Conservation (phyloP, 2,888 invertebrate genomes). For the Syrphus vitripennis region DNA sequence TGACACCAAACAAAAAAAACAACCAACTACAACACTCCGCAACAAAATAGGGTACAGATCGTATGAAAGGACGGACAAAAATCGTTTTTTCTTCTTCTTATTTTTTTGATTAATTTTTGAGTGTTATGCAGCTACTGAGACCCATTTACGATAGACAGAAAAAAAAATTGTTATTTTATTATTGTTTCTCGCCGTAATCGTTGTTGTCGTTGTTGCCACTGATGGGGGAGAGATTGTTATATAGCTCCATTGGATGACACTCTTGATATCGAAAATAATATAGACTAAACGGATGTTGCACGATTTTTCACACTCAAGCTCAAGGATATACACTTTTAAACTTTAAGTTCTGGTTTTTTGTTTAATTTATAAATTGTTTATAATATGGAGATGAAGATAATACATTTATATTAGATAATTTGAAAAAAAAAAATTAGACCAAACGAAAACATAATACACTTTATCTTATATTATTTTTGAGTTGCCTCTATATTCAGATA, state of each 20-base stretch:
- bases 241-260: slow-evolving; percentile 28
- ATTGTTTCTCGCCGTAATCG: slow-evolving; percentile 36
- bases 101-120: slow-evolving; percentile 5
- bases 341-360: not conserved
- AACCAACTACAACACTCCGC: slow-evolving; percentile 10
- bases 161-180: slow-evolving; percentile 40
- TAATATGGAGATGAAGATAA: not conserved
- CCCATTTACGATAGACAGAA: slow-evolving; percentile 26
- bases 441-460: slow-evolving; percentile 6
- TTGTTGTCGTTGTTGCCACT: slow-evolving; percentile 8
- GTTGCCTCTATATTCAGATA: slow-evolving; percentile 47
- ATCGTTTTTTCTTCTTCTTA: slow-evolving; percentile 15
- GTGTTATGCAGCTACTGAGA: slow-evolving; percentile 55
- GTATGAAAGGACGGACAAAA: slow-evolving; percentile 41
- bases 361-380: not conserved
- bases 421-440: slow-evolving; percentile 27
- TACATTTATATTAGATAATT: not conserved
- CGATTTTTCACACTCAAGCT: slow-evolving; percentile 16
- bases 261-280: slow-evolving; percentile 24
- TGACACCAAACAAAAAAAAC: not conserved
- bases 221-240: slow-evolving; percentile 23
- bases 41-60: slow-evolving; percentile 53
- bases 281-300: slow-evolving; percentile 21
- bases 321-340: not conserved
- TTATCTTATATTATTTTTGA: slow-evolving; percentile 31